phyloP scores from a whole-genome alignment of 2,797 vertebrate genomes.

The Pangasius macronema region DNA sequence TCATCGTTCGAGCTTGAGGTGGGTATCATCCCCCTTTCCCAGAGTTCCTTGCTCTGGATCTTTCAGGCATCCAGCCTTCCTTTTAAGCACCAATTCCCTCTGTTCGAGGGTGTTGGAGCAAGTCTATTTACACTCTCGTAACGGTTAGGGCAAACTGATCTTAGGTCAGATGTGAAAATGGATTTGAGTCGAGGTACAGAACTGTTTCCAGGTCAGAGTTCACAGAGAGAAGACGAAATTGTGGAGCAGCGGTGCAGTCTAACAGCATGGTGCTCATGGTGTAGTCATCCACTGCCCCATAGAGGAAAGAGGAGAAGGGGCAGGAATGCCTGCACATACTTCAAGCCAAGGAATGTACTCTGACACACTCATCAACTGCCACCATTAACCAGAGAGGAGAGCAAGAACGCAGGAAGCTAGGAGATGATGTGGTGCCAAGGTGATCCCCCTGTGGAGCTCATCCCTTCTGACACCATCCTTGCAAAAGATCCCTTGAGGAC shows the following conservation, averaged over 20 bases:
- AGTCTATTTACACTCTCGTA: constrained; percentile 27
- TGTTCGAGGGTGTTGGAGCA: constrained; percentile 19
- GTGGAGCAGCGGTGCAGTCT: constrained; percentile 27
- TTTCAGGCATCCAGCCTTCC: constrained; percentile 35
- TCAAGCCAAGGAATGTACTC: constrained; percentile 26
- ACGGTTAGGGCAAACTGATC: constrained; percentile 35
- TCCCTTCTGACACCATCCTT: constrained; percentile 2
- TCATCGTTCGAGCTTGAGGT: constrained; percentile 79
- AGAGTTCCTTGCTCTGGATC: constrained; percentile 46
- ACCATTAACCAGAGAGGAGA: constrained; percentile 38
- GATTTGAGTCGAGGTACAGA: constrained; percentile 50
- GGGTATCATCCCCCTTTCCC: constrained; percentile 68
- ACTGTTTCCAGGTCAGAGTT: constrained; percentile 43
- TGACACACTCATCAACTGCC: constrained; percentile 48
- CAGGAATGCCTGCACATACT: constrained; percentile 17
- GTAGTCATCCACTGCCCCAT: constrained; percentile 21
- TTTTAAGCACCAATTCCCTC: constrained; percentile 44
- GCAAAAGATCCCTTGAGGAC: background rate
- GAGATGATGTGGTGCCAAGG: background rate
- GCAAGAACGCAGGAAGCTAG: constrained; percentile 32
- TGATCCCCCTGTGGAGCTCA: background rate
- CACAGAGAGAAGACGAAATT: constrained; percentile 43
- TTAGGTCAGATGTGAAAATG: constrained; percentile 40
- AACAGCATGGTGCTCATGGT: constrained; percentile 26
- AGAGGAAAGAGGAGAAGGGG: background rate